phyloP scores from a whole-genome alignment of 2,888 invertebrate species.

The Athrips mouffetella region DNA sequence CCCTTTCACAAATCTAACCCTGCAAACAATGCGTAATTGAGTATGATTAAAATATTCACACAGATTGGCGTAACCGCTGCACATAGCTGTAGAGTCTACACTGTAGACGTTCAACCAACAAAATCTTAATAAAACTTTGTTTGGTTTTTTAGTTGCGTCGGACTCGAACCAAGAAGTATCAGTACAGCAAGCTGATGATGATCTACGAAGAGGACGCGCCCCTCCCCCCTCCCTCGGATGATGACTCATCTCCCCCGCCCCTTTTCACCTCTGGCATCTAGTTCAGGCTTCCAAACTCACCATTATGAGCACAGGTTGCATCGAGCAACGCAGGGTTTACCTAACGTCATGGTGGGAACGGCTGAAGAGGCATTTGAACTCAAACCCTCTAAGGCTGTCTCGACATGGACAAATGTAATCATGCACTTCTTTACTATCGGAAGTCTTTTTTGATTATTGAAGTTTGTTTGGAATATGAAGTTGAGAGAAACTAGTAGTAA shows the following conservation, averaged over 20 bases:
- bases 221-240: slow-evolving; percentile 67
- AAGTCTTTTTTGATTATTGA: background rate
- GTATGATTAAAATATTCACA: too few relatives aligned
- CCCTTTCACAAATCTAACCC: too few relatives aligned
- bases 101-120: too few relatives aligned
- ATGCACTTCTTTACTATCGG: background rate
- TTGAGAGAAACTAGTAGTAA: background rate
- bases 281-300: background rate
- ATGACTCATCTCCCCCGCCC: background rate
- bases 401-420: background rate
- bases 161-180: too few relatives aligned
- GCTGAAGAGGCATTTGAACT: background rate
- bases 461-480: background rate
- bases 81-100: too few relatives aligned
- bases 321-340: background rate
- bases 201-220: slow-evolving; percentile 86
- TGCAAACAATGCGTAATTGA: background rate
- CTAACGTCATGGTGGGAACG: background rate
- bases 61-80: too few relatives aligned
- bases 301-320: too few relatives aligned
- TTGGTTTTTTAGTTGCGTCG: too few relatives aligned
- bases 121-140: too few relatives aligned
- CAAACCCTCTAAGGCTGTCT: background rate
- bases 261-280: background rate
- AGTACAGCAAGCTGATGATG: slow-evolving; percentile 80